phyloP scores from a whole-genome alignment of 2,797 vertebrate genomes.

The Miichthys miiuy region DNA sequence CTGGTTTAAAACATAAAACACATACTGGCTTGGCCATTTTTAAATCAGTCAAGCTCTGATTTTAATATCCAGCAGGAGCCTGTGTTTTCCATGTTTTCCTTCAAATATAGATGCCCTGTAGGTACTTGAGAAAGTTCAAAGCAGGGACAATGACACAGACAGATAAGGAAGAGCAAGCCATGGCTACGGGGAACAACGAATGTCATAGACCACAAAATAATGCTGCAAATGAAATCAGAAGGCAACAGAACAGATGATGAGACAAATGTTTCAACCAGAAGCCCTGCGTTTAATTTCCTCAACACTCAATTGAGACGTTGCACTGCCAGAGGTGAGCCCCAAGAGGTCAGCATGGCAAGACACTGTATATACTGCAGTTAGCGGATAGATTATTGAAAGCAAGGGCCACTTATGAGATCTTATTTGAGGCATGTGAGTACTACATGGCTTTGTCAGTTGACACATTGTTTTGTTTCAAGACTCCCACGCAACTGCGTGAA shows the following conservation, averaged over 20 bases:
- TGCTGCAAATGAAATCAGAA: constrained; percentile 55
- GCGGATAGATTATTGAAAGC: constrained; percentile 4
- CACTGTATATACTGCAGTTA: not conserved
- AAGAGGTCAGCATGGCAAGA: not conserved
- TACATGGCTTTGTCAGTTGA: not conserved
- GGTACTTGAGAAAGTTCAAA: constrained; percentile 38
- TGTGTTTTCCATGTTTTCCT: constrained; percentile 15
- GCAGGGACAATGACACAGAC: constrained; percentile 55
- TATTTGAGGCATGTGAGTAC: not conserved
- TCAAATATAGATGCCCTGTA: not conserved
- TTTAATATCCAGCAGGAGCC: not conserved
- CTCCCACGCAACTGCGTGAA: not conserved
- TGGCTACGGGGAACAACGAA: constrained; percentile 43
- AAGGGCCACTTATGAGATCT: not conserved
- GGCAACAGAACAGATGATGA: constrained; percentile 49
- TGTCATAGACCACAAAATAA: constrained; percentile 42
- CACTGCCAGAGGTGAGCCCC: constrained; percentile 8
- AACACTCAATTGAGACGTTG: not conserved
- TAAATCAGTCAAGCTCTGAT: not conserved
- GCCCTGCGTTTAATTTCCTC: not conserved
- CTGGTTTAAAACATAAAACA: constrained; percentile 10
- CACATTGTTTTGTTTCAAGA: not conserved
- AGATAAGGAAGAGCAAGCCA: constrained; percentile 55
- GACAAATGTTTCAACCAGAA: constrained; percentile 8
- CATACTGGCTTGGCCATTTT: not conserved